A percentile compares a stretch with the other conserved stretches of the same genome.
These are phyloP conservation scores for Cecropterus lyciades DNA, from an alignment of 1,140 invertebrate species.

Conservation along the genomic window DNA sequence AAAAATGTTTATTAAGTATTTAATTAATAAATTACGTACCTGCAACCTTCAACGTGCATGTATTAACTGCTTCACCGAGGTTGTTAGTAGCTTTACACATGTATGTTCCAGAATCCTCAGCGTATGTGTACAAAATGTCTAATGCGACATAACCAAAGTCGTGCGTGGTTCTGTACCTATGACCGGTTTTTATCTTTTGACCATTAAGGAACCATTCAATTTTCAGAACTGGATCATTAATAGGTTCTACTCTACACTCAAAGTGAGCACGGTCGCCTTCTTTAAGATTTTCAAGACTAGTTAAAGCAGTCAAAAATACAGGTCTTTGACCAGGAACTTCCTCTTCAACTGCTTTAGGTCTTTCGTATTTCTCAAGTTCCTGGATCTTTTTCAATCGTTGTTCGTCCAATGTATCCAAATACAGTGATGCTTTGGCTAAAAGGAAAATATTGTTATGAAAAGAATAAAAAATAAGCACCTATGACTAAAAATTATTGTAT, in stretches of 20 bases:
- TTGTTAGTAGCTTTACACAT: constrained; percentile 97
- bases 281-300: constrained; percentile 93
- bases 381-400: constrained; percentile 94
- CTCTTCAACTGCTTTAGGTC: constrained; percentile 90
- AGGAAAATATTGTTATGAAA: constrained; percentile 35
- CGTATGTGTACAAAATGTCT: constrained; percentile 96
- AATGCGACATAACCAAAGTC: constrained; percentile 98
- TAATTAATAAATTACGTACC: no score
- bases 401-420: constrained; percentile 95
- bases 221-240: constrained; percentile 96
- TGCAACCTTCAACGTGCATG: constrained; percentile 93
- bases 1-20: no score
- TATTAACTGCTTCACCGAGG: constrained; percentile 96
- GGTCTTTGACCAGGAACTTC: constrained; percentile 92
- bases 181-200: constrained; percentile 90
- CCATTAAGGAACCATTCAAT: constrained; percentile 98
- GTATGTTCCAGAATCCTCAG: constrained; percentile 97
- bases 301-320: constrained; percentile 94
- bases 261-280: constrained; percentile 97
- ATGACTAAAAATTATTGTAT: background rate
- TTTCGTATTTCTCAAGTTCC: constrained; percentile 93
- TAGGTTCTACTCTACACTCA: constrained; percentile 97
- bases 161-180: constrained; percentile 95
- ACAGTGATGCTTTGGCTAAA: constrained; percentile 92
- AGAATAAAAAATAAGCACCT: background rate